Evolutionary conservation across 2,888 invertebrate species (phyloP).

Genomic region (Philereme vetulata): DNA sequence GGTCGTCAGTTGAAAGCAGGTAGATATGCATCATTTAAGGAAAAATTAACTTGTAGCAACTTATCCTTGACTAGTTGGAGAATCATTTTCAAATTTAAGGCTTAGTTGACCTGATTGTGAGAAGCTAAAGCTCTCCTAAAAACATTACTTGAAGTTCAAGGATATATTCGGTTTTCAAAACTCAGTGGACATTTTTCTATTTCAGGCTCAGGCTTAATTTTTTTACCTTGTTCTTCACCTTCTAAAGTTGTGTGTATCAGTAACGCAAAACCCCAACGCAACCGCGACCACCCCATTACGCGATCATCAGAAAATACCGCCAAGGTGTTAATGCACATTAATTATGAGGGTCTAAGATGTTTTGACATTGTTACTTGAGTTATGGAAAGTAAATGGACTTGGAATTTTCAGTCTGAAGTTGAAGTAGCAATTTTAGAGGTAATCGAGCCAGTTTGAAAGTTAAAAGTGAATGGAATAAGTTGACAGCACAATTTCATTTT

Average conservation of each 20-base stretch:
- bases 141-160: no score
- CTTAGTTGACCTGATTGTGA: no score
- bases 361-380: slow-evolving; percentile 66
- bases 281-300: slow-evolving; percentile 60
- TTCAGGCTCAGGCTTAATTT: slow-evolving; percentile 3
- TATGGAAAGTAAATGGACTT: slow-evolving; percentile 57
- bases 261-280: slow-evolving; percentile 60
- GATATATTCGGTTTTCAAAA: no score
- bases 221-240: background rate
- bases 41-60: no score
- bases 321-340: slow-evolving; percentile 75
- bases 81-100: no score
- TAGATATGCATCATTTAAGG: no score
- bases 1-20: no score
- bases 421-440: slow-evolving; percentile 34
- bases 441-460: slow-evolving; percentile 32
- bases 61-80: no score
- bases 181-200: no score
- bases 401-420: slow-evolving; percentile 41
- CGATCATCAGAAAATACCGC: slow-evolving; percentile 69
- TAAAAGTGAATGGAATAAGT: slow-evolving; percentile 18
- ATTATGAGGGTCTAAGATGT: slow-evolving; percentile 66
- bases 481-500: slow-evolving; percentile 12
- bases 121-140: no score
- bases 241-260: slow-evolving; percentile 47